phyloP scores from a whole-genome alignment of 2,888 invertebrate genomes.

The Cantharis nigra region DNA sequence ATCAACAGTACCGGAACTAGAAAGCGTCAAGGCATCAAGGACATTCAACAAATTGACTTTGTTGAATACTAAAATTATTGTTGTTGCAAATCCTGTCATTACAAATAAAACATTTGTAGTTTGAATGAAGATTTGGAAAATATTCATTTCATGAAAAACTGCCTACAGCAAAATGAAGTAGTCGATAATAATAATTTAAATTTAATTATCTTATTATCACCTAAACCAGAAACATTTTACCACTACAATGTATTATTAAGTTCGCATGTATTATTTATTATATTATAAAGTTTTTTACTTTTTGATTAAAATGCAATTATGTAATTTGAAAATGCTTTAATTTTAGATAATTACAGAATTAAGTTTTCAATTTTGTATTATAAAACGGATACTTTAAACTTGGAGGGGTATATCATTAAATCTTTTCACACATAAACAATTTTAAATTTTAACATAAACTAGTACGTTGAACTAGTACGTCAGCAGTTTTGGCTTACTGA shows the following conservation, averaged over 20 bases:
- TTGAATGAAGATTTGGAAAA: neutral
- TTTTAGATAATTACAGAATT: neutral
- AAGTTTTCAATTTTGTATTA: neutral
- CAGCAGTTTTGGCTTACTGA: neutral
- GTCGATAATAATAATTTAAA: neutral
- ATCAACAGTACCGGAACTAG: slow-evolving; percentile 24
- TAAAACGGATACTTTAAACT: neutral
- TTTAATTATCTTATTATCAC: neutral
- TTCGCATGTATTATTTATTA: neutral
- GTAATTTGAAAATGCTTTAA: neutral
- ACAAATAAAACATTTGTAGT: slow-evolving; percentile 16
- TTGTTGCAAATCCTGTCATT: slow-evolving; percentile 18
- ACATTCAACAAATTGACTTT: slow-evolving; percentile 19
- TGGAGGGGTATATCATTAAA: neutral
- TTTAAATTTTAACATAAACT: neutral
- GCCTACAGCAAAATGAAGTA: neutral
- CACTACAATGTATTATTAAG: neutral
- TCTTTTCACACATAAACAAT: neutral
- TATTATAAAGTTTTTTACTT: neutral
- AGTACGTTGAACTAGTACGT: neutral
- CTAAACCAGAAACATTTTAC: neutral
- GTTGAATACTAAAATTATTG: slow-evolving; percentile 14
- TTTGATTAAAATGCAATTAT: neutral
- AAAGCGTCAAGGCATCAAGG: slow-evolving; percentile 20
- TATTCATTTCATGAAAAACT: neutral